These are phyloP conservation scores for Pitangus sulphuratus DNA, from an alignment of 2,797 vertebrate genomes.

Conservation along the genomic window DNA sequence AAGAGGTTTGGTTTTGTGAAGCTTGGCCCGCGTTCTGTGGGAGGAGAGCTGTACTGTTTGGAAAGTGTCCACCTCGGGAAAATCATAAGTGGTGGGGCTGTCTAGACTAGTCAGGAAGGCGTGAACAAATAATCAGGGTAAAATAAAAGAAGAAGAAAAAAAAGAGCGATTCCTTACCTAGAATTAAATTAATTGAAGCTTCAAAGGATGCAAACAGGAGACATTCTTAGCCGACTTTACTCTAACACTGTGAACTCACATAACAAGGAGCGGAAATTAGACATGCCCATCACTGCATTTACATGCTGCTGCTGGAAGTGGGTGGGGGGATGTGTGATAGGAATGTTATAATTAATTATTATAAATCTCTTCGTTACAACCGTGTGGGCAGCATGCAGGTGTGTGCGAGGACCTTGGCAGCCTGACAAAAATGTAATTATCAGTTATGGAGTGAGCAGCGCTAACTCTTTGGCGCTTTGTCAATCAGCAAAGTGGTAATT, in stretches of 20 bases:
- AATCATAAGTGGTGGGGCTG: slow-evolving; percentile 27
- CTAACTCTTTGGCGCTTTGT: not conserved
- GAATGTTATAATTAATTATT: slow-evolving; percentile 57
- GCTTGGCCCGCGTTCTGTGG: not conserved
- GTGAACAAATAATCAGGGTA: not conserved
- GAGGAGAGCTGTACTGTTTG: slow-evolving; percentile 12
- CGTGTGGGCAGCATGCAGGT: not conserved
- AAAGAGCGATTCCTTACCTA: not conserved
- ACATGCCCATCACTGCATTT: not conserved
- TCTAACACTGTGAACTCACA: not conserved
- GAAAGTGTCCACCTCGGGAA: not conserved
- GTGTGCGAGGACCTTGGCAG: slow-evolving; percentile 43
- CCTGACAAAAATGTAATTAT: slow-evolving; percentile 52
- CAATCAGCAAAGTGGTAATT: slow-evolving; percentile 40
- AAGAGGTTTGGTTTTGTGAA: slow-evolving; percentile 39
- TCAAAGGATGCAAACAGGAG: not conserved
- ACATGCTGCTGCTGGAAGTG: not conserved
- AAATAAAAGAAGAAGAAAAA: not conserved
- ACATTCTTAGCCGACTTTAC: not conserved
- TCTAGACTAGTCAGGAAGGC: slow-evolving; percentile 58
- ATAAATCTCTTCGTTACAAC: not conserved
- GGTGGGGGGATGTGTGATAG: not conserved
- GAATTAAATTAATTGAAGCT: not conserved
- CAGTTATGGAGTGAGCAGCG: rapidly evolving
- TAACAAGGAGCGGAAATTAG: not conserved